A percentile compares a stretch with the other conserved stretches of the same genome.
phyloP scores from a whole-genome alignment of 2,113 vertebrate genomes.

The Mystacornis crossleyi region DNA sequence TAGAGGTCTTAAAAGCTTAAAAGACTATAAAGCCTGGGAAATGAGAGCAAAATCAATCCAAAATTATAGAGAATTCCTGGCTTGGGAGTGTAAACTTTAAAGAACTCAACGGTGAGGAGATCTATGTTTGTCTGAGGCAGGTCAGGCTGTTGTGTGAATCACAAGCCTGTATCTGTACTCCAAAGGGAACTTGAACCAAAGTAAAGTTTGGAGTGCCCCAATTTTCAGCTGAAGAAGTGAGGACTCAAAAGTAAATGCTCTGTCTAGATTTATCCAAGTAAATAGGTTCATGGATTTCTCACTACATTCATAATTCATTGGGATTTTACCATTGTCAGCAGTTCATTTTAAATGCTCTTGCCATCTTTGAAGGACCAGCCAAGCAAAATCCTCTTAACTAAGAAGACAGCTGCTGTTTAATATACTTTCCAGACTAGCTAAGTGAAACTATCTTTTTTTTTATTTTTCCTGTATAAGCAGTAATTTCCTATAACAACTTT shows the following conservation, averaged over 20 bases:
- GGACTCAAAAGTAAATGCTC: background rate
- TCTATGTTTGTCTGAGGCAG: background rate
- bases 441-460: background rate
- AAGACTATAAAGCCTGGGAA: background rate
- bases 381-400: slow-evolving; percentile 43
- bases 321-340: background rate
- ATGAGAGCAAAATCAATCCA: background rate
- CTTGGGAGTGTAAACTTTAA: background rate
- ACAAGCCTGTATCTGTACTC: background rate
- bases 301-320: slow-evolving; percentile 24
- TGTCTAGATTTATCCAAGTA: slow-evolving; percentile 10
- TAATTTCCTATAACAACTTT: background rate
- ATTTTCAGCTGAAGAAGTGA: background rate
- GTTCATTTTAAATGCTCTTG: slow-evolving; percentile 6
- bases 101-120: background rate
- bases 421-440: background rate
- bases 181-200: background rate
- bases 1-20: background rate
- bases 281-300: slow-evolving; percentile 29
- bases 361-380: slow-evolving; percentile 8
- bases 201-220: background rate
- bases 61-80: background rate
- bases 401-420: background rate
- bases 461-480: background rate
- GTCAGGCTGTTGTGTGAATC: fast-evolving